A percentile compares a stretch with the other conserved stretches of the same genome.
Conservation (phyloP, 2,888 invertebrate genomes). For the Clepsis dumicolana region DNA sequence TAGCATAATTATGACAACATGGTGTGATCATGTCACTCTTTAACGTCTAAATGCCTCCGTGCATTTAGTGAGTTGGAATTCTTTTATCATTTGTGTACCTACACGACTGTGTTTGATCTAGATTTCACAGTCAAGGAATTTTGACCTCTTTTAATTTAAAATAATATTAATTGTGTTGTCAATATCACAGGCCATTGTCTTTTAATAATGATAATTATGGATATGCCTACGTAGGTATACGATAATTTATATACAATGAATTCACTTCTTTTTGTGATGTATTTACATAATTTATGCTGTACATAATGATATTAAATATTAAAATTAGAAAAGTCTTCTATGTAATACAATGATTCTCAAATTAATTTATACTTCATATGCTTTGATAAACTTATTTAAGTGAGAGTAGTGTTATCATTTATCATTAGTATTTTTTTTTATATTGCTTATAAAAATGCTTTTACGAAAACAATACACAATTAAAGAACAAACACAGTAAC, state of each 20-base stretch:
- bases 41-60: background rate
- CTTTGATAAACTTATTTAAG: background rate
- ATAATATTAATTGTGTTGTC: background rate
- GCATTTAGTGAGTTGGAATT: too few species aligned
- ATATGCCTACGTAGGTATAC: too few species aligned
- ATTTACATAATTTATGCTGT: conserved; percentile 6
- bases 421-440: background rate
- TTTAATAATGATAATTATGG: background rate
- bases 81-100: too few species aligned
- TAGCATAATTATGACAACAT: background rate
- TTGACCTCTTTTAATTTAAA: too few species aligned
- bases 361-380: background rate
- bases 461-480: too few species aligned
- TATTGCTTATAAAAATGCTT: too few species aligned
- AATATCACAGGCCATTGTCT: background rate
- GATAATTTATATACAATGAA: conserved; percentile 7
- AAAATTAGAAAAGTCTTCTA: background rate
- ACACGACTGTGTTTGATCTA: too few species aligned
- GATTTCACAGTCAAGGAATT: too few species aligned
- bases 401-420: background rate
- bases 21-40: background rate
- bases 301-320: conserved; percentile 11
- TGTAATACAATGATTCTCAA: background rate
- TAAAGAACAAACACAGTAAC: too few species aligned
- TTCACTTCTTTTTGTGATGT: background rate